These are phyloP conservation scores for Periophthalmodon schlosseri DNA, from an alignment of 2,113 vertebrate genomes.

Conservation along the genomic window DNA sequence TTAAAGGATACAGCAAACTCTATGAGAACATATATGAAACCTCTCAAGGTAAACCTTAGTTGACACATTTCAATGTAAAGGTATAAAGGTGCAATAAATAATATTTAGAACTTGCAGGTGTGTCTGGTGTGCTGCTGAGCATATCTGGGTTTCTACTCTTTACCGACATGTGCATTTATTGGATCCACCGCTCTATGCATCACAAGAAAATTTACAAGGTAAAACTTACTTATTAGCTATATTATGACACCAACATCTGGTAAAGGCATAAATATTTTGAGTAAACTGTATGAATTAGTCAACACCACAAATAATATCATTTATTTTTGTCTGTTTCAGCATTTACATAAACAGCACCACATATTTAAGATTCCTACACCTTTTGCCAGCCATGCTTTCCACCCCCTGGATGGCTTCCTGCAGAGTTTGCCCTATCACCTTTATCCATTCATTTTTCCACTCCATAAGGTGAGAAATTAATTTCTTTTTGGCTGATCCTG, in stretches of 20 bases:
- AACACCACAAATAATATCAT: neutral
- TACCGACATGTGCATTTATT: constrained; percentile 94
- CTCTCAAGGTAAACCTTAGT: constrained; percentile 71
- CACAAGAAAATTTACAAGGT: constrained; percentile 91
- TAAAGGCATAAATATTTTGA: no score
- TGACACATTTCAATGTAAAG: neutral
- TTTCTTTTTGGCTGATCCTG: neutral
- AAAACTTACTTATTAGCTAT: neutral
- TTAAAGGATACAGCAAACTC: constrained; percentile 91
- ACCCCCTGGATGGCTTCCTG: constrained; percentile 91
- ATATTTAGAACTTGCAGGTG: constrained; percentile 70
- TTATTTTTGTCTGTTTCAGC: constrained; percentile 65
- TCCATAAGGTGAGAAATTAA: constrained; percentile 80
- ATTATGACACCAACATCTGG: no score
- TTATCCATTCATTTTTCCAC: constrained; percentile 92
- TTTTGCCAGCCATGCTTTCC: constrained; percentile 94
- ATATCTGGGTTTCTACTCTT: constrained; percentile 91
- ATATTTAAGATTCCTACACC: constrained; percentile 89
- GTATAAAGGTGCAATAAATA: neutral
- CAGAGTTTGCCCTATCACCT: constrained; percentile 92
- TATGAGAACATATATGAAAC: constrained; percentile 82
- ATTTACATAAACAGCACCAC: constrained; percentile 92
- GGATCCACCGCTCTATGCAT: constrained; percentile 91
- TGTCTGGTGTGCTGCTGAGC: constrained; percentile 81
- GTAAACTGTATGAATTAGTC: no score